phyloP scores from a whole-genome alignment of 1,140 invertebrate genomes.

The Cydia splendana region DNA sequence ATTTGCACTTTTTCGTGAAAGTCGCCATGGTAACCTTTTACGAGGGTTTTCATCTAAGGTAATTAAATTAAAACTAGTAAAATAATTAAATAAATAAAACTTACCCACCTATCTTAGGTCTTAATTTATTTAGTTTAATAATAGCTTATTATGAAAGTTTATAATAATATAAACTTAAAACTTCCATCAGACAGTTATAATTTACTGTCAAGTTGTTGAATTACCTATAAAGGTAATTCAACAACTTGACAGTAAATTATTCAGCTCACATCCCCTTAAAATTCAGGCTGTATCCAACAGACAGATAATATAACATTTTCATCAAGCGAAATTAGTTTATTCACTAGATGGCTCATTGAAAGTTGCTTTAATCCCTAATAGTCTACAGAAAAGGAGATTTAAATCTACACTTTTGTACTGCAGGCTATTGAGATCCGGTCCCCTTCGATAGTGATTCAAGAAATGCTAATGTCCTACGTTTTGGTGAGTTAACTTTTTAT shows the following conservation, averaged over 20 bases:
- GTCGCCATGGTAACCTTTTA: too few relatives aligned
- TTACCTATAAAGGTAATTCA: too few relatives aligned
- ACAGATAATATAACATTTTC: not conserved
- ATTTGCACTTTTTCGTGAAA: too few relatives aligned
- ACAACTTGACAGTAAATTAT: not conserved
- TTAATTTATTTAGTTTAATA: too few relatives aligned
- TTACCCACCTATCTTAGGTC: too few relatives aligned
- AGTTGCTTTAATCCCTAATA: slow-evolving; percentile 38
- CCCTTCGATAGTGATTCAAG: slow-evolving; percentile 66
- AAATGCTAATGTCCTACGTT: slow-evolving; percentile 58
- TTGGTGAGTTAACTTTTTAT: slow-evolving; percentile 45
- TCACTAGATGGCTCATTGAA: slow-evolving; percentile 54
- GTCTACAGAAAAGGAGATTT: slow-evolving; percentile 65
- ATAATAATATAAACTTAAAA: too few relatives aligned
- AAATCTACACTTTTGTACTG: slow-evolving; percentile 57
- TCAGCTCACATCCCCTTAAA: not conserved
- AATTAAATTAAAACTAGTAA: too few relatives aligned
- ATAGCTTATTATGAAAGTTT: too few relatives aligned
- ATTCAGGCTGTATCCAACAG: not conserved
- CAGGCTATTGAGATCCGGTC: slow-evolving; percentile 54
- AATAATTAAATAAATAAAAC: too few relatives aligned
- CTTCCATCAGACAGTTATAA: too few relatives aligned
- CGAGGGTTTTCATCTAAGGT: not conserved
- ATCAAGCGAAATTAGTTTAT: slow-evolving; percentile 62
- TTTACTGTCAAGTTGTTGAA: too few relatives aligned